Conservation (phyloP, 2,797 vertebrate species). For the Poeciliopsis gracilis region DNA sequence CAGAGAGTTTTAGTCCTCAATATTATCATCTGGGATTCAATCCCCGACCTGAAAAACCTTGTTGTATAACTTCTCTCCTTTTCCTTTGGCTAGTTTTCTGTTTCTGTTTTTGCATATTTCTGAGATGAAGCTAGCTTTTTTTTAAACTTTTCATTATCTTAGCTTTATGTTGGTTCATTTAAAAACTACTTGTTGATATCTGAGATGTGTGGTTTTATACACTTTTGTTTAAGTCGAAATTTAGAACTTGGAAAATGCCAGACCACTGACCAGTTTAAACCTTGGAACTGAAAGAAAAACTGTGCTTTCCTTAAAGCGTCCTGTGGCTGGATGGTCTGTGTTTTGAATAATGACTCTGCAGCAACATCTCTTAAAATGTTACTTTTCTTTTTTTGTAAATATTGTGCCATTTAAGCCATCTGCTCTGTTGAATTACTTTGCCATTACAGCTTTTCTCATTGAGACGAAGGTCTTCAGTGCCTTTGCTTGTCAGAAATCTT, state of each 20-base stretch:
- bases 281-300: neutral
- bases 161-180: neutral
- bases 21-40: neutral
- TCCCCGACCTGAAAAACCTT: neutral
- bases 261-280: neutral
- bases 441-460: neutral
- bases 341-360: neutral
- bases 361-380: neutral
- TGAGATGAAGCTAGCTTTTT: neutral
- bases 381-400: neutral
- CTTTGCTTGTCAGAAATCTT: neutral
- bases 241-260: neutral
- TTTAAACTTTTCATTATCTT: neutral
- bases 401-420: neutral
- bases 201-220: neutral
- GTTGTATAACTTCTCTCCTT: neutral
- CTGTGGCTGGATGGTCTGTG: neutral
- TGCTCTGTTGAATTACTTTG: neutral
- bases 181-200: neutral
- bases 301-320: neutral
- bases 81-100: neutral
- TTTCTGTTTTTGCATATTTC: neutral
- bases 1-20: neutral
- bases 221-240: neutral
- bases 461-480: neutral